Evolutionary conservation across 2,888 invertebrate genomes (phyloP), one percentile per base, ranked within the genome.

Genomic region (Caenorhabditis japonica): DNA sequence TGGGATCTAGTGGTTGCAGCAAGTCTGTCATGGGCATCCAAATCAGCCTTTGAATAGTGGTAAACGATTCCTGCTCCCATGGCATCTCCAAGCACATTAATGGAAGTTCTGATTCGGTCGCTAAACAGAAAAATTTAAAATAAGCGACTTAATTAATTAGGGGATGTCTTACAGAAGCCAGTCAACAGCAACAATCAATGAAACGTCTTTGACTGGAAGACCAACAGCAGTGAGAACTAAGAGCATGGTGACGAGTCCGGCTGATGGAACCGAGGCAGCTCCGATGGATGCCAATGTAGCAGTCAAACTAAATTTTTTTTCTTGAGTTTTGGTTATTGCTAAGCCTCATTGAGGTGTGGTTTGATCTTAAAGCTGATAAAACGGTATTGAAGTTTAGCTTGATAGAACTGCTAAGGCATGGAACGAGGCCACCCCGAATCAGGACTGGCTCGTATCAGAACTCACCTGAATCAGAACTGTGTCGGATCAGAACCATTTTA

Each of bases 211-310:
- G 33, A 88, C 88, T 19, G 90, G 90, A 47, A 90, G 83, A 15
- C 89, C 89, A 27, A 90, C 89, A 5, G 90, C 89, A 21, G 89
- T 88, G 66, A 90, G 83, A 33, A 90, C 90, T 13, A 90, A 87
- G 55, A 90, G 80, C 88, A 88, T 88, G 10, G 88, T 88, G 23
- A 88, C 87, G 13, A 88, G 82, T 25, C 88, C 88, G 19, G 88
- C 88, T 1, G 85, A 86, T 5, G 88, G 88, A 15, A 97, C 94
- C 53, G 96, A 96, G n/a, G 97, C 97, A 23, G 97, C 97, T 74
- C 97, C 97, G 87, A 97, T 95, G 84, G 95, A 95, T 1, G 97
- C 97, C 60, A 95, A 93, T 1, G 97, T 97, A 19, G 97, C 95
- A 7, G 96, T 96, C 84, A 94, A 93, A 89, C 95, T 95, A 88